These are phyloP conservation scores for Cephus nigrinus DNA, from an alignment of 2,888 invertebrate species.

Conservation along the genomic window DNA sequence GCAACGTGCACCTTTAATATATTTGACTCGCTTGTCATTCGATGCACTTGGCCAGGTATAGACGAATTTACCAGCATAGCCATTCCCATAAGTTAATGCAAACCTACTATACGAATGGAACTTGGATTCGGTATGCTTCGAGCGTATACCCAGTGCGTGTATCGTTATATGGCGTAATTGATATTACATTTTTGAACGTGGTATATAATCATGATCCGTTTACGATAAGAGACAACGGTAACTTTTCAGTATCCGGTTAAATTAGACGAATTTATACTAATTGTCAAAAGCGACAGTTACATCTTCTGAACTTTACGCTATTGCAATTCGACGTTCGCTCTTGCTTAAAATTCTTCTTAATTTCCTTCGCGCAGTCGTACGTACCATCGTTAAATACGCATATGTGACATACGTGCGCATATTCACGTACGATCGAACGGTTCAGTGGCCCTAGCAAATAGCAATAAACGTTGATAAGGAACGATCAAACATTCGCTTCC, in stretches of 20 bases:
- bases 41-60: background rate
- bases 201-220: background rate
- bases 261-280: background rate
- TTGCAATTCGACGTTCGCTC: background rate
- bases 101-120: background rate
- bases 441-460: background rate
- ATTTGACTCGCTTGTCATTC: constrained; percentile 1
- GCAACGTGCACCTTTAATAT: background rate
- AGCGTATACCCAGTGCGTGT: background rate
- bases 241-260: background rate
- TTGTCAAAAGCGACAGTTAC: background rate
- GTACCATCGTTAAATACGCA: background rate
- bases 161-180: background rate
- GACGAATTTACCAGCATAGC: background rate
- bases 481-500: background rate
- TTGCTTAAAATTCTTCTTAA: background rate
- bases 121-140: background rate
- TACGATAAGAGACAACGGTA: background rate
- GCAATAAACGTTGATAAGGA: background rate
- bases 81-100: background rate
- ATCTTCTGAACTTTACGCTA: background rate
- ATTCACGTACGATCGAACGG: background rate
- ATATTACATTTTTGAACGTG: background rate
- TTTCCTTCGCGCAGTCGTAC: background rate
- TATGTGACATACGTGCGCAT: background rate